Percentiles rank a stretch among this genome's conserved stretches.
These are phyloP conservation scores for Leucophora obtusa DNA, from an alignment of 2,888 invertebrate genomes.

Conservation along the genomic window DNA sequence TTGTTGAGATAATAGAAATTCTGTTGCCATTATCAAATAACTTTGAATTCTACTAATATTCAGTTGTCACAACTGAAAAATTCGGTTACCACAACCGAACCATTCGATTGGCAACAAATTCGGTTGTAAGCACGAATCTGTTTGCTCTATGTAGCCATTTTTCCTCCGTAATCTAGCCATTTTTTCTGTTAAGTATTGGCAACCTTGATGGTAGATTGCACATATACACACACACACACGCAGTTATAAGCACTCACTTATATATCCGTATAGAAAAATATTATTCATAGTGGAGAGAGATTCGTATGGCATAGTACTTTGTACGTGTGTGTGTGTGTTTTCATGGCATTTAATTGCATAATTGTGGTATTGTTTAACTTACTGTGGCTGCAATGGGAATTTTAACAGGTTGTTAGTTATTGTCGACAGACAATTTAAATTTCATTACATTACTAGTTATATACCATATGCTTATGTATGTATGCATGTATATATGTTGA, in stretches of 20 bases:
- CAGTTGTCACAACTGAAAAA: too few species aligned
- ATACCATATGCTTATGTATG: not conserved
- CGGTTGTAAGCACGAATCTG: too few species aligned
- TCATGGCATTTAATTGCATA: slow-evolving; percentile 62
- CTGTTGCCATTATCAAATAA: too few species aligned
- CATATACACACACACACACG: slow-evolving; percentile 1
- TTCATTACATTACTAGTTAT: slow-evolving; percentile 53
- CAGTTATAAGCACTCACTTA: not conserved
- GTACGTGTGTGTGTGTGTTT: slow-evolving; percentile 9
- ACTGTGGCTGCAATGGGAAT: slow-evolving; percentile 64
- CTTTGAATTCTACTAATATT: too few species aligned
- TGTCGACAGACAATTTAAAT: slow-evolving; percentile 65
- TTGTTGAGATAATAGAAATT: too few species aligned
- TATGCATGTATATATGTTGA: not conserved
- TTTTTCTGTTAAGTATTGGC: too few species aligned
- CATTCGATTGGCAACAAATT: too few species aligned
- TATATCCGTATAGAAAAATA: not conserved
- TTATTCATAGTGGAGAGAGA: not conserved
- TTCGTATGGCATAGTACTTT: slow-evolving; percentile 11
- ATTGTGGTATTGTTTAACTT: slow-evolving; percentile 64
- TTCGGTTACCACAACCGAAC: too few species aligned
- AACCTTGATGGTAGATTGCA: slow-evolving; percentile 33
- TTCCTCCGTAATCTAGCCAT: too few species aligned
- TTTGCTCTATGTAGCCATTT: too few species aligned
- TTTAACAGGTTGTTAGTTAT: slow-evolving; percentile 67